These are phyloP conservation scores for Anolis apletophallus DNA, from an alignment of 2,797 vertebrate species.

Conservation along the genomic window DNA sequence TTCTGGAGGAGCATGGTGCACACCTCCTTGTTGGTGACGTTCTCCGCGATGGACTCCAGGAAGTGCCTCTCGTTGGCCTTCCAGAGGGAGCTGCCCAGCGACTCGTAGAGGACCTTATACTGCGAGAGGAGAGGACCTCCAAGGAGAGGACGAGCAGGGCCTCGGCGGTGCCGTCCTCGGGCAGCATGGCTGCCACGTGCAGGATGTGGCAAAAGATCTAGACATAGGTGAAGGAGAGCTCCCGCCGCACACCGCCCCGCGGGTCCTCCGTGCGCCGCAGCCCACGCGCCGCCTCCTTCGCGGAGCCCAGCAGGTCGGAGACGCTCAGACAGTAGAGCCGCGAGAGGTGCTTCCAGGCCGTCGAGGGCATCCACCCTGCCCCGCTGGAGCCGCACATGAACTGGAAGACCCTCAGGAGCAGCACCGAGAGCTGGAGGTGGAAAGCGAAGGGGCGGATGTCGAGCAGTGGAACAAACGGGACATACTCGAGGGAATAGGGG, in stretches of 20 bases:
- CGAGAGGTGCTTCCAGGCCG: conserved; percentile 86
- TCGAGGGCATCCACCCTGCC: conserved; percentile 71
- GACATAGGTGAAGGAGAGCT: conserved; percentile 88
- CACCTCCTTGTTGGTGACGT: too few relatives aligned
- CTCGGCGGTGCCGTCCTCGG: conserved; percentile 75
- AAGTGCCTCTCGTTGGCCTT: conserved; percentile 89
- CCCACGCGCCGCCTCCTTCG: conserved; percentile 68
- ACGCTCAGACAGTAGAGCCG: conserved; percentile 85
- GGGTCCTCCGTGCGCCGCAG: conserved; percentile 47
- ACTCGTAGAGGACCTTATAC: conserved; percentile 81
- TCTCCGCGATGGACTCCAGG: conserved; percentile 86
- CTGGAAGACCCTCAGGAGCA: conserved; percentile 90
- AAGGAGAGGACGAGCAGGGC: conserved; percentile 86
- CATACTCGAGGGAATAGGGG: conserved; percentile 94
- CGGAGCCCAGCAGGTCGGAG: conserved; percentile 78
- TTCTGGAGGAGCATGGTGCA: conserved; percentile 90
- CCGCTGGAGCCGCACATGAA: conserved; percentile 85
- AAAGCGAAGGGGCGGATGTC: conserved; percentile 87
- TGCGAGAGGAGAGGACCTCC: conserved; percentile 90
- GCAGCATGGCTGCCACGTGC: conserved; percentile 94
- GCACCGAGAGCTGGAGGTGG: too few relatives aligned
- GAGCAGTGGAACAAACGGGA: conserved; percentile 91
- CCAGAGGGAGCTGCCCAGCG: conserved; percentile 80
- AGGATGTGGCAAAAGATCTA: conserved; percentile 95
- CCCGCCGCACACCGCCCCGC: too few relatives aligned